phyloP scores from a whole-genome alignment of 2,113 vertebrate genomes.

The Rutilus rutilus region DNA sequence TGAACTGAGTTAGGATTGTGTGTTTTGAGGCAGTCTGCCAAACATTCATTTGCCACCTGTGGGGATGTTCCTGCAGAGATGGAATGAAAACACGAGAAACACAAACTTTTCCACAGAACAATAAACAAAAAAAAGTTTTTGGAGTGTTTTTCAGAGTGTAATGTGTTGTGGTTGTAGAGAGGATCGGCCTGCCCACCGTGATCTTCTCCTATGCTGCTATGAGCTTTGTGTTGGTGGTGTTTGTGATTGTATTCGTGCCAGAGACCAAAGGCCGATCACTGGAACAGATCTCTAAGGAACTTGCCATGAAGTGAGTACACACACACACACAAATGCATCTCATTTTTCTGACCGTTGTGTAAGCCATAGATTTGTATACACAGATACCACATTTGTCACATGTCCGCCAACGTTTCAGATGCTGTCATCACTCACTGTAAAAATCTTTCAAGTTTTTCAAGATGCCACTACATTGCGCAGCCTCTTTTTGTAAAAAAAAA shows the following conservation, averaged over 20 bases:
- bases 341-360: too few species aligned
- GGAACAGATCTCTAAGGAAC: conserved; percentile 92
- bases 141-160: neutral
- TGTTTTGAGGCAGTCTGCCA: conserved; percentile 26
- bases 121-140: neutral
- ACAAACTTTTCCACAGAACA: neutral
- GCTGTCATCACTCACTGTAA: too few species aligned
- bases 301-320: conserved; percentile 87
- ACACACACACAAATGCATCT: neutral
- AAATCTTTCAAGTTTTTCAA: too few species aligned
- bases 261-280: conserved; percentile 90
- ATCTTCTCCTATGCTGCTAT: conserved; percentile 89
- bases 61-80: neutral
- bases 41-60: conserved; percentile 16
- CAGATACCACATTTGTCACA: too few species aligned
- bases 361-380: too few species aligned
- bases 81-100: conserved; percentile 27
- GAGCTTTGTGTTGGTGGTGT: conserved; percentile 86
- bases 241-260: conserved; percentile 87
- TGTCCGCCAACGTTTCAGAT: too few species aligned
- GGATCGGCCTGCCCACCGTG: conserved; percentile 85
- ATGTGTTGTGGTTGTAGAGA: conserved; percentile 74
- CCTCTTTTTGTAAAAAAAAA: too few species aligned
- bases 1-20: neutral
- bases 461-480: too few species aligned